Conservation (phyloP, 2,888 invertebrate genomes). For the Notocelia uddmanniana region DNA sequence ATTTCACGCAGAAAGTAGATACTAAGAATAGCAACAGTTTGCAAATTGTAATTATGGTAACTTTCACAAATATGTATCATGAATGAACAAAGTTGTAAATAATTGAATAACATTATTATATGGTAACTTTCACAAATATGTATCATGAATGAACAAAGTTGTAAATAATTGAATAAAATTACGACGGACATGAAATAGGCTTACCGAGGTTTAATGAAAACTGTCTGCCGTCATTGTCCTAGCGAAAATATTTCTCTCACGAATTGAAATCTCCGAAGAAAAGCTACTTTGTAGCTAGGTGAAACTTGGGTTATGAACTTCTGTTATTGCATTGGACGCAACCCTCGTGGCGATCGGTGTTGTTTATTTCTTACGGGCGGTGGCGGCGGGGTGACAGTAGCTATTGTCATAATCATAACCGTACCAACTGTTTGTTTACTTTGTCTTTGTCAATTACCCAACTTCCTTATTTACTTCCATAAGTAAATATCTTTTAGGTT, state of each 20-base stretch:
- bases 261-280: constrained; percentile 54
- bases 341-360: constrained; percentile 76
- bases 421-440: constrained; percentile 57
- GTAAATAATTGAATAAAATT: not conserved
- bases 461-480: constrained; percentile 5
- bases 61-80: too few relatives aligned
- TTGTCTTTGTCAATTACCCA: constrained; percentile 41
- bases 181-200: not conserved
- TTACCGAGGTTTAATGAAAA: constrained; percentile 23
- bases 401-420: constrained; percentile 76
- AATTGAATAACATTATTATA: too few relatives aligned
- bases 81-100: not conserved
- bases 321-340: constrained; percentile 80
- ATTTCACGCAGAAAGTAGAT: not conserved
- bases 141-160: not conserved
- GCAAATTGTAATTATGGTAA: too few relatives aligned
- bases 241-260: constrained; percentile 21
- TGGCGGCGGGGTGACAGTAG: constrained; percentile 82
- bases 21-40: not conserved
- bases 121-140: too few relatives aligned
- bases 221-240: constrained; percentile 2
- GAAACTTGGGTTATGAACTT: constrained; percentile 81
- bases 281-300: constrained; percentile 66
- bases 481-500: too few relatives aligned
- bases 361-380: constrained; percentile 74